Evolutionary conservation across 1,140 invertebrate genomes (phyloP), one percentile per base, ranked within the genome.

Genomic region (Caenorhabditis tropicalis): DNA sequence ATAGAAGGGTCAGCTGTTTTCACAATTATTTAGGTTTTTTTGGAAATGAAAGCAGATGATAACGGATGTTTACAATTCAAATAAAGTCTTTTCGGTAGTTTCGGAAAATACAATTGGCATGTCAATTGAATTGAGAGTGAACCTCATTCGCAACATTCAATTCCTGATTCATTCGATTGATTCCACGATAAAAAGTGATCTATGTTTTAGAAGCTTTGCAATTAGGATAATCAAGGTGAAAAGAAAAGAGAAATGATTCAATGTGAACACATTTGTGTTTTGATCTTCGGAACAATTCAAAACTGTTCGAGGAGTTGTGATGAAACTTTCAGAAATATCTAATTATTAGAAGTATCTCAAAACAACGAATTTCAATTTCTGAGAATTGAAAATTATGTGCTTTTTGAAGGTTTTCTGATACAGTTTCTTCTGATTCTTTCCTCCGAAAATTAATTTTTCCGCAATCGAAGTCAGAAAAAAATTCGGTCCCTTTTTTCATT

Each of bases 61-160:
- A 65, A 65, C 29, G 16, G 58, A 65, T 65, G 29, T 65, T 33
- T 58, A 58, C n/a, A 58, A 58, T 24, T 51, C n/a, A n/a, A 51
- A 15, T 1, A 0, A 51, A 51, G 5, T n/a, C 3, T 2, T 27
- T 56, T 56, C 53, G 3, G 24, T 1, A 12, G 12, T 2, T 2
- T 21, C 24, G 48, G n/a, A 51, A 19, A 51, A 51, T 12, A 27
- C 53, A 56, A 56, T 56, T 24, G 2, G 48, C 15, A 51, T 51
- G 48, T 51, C 48, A 51, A 51, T 51, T 51, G 39, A 12, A 6
- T 43, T 5, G 12, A 43, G 39, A 12, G n/a, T n/a, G n/a, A n/a
- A n/a, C n/a, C n/a, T n/a, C 39, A 6, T 56, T 29, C 21, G 53
- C 53, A 56, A 56, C 51, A 56, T 27, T 24, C 9, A 56, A 56